Percentiles rank a stretch among this genome's conserved stretches.
These are phyloP conservation scores for Torymus tubicola DNA, from an alignment of 2,888 invertebrate species.

Conservation along the genomic window DNA sequence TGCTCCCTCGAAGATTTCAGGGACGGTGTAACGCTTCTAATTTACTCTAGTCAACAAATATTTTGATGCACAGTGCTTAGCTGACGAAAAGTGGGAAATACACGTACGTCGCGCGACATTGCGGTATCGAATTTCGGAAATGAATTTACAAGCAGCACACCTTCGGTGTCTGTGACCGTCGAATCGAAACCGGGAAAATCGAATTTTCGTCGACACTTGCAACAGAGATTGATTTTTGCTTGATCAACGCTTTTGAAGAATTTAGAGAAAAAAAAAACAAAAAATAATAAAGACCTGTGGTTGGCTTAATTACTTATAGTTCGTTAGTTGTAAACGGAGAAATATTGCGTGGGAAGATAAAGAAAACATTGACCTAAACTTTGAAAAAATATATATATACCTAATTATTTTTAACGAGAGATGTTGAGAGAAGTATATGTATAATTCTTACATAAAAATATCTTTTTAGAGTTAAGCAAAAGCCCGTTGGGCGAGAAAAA, in stretches of 20 bases:
- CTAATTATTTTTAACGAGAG: constrained; percentile 50
- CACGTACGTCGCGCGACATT: constrained; percentile 11
- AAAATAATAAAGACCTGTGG: not conserved
- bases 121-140: constrained; percentile 40
- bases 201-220: constrained; percentile 32
- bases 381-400: constrained; percentile 4
- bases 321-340: constrained; percentile 28
- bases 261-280: not conserved
- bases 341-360: constrained; percentile 8
- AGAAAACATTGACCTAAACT: constrained; percentile 16
- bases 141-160: constrained; percentile 27
- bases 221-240: constrained; percentile 39
- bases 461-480: constrained; percentile 43
- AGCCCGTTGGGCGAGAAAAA: constrained; percentile 27
- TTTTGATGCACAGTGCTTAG: constrained; percentile 44
- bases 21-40: constrained; percentile 50
- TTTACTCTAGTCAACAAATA: constrained; percentile 64
- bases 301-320: constrained; percentile 46
- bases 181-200: constrained; percentile 6
- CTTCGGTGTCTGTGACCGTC: constrained; percentile 18
- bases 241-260: constrained; percentile 12
- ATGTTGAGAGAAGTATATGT: constrained; percentile 31
- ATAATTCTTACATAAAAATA: constrained; percentile 34
- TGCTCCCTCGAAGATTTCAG: constrained; percentile 25
- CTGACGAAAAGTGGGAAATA: constrained; percentile 5